These are phyloP conservation scores for Rhea americana DNA, from an alignment of 2,113 vertebrate species.

Conservation along the genomic window DNA sequence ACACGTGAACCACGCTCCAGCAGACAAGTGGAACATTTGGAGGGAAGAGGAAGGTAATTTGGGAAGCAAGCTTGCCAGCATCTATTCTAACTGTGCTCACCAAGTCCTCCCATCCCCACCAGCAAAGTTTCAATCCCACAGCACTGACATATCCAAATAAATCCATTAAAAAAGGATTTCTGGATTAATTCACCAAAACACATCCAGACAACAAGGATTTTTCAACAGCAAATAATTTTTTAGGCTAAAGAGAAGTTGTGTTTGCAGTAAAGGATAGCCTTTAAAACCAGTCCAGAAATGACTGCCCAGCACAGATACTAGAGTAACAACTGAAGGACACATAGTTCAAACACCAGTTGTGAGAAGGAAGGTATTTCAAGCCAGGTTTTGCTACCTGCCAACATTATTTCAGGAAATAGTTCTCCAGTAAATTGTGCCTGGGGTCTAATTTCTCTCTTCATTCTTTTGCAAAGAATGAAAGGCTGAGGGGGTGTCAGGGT, in stretches of 20 bases:
- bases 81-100: neutral
- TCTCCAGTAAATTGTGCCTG: constrained; percentile 1
- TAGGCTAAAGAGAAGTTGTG: neutral
- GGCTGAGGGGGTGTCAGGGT: neutral
- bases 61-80: neutral
- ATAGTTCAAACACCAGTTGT: neutral
- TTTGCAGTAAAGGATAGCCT: neutral
- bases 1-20: no score
- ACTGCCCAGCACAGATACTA: neutral
- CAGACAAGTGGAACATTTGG: neutral
- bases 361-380: constrained; percentile 33
- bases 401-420: constrained; percentile 38
- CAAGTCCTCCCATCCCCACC: neutral
- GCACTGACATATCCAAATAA: neutral
- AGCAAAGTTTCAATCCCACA: neutral
- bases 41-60: no score
- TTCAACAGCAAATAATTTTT: neutral
- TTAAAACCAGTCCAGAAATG: neutral
- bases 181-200: neutral
- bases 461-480: constrained; percentile 26
- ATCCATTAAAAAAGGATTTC: neutral
- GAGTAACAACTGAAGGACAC: constrained; percentile 1
- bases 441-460: constrained; percentile 28
- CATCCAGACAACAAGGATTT: neutral
- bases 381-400: constrained; percentile 2